Base-by-base conservation (phyloP, 37 sponge, comb jelly and placozoan genomes). In the Mnemiopsis leidyi region DNA sequence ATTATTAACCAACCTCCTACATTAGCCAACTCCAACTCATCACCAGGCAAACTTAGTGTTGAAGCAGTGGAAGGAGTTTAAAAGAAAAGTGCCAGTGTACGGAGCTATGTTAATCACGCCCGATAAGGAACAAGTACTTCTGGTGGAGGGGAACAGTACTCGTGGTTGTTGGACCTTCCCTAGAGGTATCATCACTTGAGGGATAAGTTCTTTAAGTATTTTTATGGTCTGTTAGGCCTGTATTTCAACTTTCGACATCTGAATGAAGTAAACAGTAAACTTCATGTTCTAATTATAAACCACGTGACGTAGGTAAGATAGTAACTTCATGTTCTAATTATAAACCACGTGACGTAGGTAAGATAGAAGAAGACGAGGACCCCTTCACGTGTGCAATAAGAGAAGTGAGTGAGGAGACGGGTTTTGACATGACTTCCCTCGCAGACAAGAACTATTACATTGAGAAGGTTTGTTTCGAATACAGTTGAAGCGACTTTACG, bases 291-390 rank as follows among this genome's bases (percentile, higher is more conserved):
- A n/a, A n/a, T n/a, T n/a, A n/a, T n/a, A n/a, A n/a, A n/a, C n/a
- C n/a, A n/a, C n/a, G n/a, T n/a, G n/a, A n/a, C n/a, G n/a, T n/a
- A n/a, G n/a, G n/a, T n/a, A n/a, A n/a, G n/a, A n/a, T n/a, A n/a
- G n/a, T n/a, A n/a, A n/a, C n/a, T n/a, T n/a, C n/a, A n/a, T n/a
- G n/a, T n/a, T n/a, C n/a, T n/a, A n/a, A n/a, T n/a, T n/a, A n/a
- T n/a, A n/a, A n/a, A n/a, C n/a, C n/a, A n/a, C n/a, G n/a, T n/a
- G n/a, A n/a, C n/a, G n/a, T 23, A 79, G 82, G 82, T 23, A 79
- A 79, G 82, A 79, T 79, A 32, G 82, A 79, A 33, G 82, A 79
- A 33, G 37, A 79, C 37, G 82, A 79, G 82, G 82, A 79, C 82
- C 82, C 82, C 2, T 79, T 79, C 21, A 36, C 26, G 1, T 79